Conservation (phyloP, 2,113 vertebrate genomes). For the Phalacrocorax pelagicus region DNA sequence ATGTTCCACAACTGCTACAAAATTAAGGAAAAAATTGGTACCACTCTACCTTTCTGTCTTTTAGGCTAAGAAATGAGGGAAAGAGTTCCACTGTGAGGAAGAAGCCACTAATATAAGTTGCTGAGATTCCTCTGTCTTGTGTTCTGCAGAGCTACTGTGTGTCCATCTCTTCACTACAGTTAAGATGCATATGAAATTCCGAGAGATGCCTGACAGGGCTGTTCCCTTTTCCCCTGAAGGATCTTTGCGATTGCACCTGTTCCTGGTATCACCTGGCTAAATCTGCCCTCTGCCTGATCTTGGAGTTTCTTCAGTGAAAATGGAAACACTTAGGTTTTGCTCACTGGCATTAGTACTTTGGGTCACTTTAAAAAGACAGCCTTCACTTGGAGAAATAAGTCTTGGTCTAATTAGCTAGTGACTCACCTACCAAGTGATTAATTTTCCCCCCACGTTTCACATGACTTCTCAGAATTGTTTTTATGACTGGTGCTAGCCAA, state of each 20-base stretch:
- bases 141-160: background rate
- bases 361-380: background rate
- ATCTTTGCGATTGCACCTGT: background rate
- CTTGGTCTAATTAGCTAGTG: slow-evolving; percentile 1
- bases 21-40: background rate
- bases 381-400: background rate
- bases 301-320: background rate
- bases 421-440: background rate
- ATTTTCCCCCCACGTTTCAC: background rate
- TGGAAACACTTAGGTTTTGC: background rate
- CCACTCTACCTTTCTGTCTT: background rate
- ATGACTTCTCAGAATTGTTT: slow-evolving; percentile 1
- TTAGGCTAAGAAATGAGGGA: background rate
- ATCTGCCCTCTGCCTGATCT: background rate
- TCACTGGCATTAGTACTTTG: background rate
- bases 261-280: background rate
- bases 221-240: background rate
- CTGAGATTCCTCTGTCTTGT: background rate
- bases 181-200: background rate
- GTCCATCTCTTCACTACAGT: background rate
- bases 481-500: background rate
- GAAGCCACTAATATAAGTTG: background rate
- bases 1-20: background rate
- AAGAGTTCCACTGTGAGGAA: background rate
- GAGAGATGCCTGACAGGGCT: background rate